Evolutionary conservation across 2,888 invertebrate species (phyloP), one percentile per base, ranked within the genome.

Genomic region (Steinernema hermaphroditum): DNA sequence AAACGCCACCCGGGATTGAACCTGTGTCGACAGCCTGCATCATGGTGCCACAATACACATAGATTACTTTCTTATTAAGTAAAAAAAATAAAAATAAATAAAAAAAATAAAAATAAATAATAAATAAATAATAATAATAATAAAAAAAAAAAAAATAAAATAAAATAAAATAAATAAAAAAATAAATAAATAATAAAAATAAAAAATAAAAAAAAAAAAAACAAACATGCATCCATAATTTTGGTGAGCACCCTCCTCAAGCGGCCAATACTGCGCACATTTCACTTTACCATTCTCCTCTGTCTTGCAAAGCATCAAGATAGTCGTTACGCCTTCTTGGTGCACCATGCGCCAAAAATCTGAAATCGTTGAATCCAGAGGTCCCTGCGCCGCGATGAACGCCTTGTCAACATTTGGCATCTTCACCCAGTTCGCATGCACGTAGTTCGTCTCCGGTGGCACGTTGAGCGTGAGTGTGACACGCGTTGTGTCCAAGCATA

Each of bases 391-490:
- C 0, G 74, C 75, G 50, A 78, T 77, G 50, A 74, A 78, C 1
- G 24, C 12, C 1, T 74, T 41, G n/a, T 78, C 76, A 27, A 76
- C 72, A 16, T 57, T 70, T 2, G 74, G 72, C 70, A 77, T 71
- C 37, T 73, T 75, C 19, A 77, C 69, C 46, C 71, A 74, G 57
- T 77, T 77, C 24, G 78, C 78, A 43, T 78, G 78, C 34, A 78
- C 77, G 50, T 78, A 78, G 72, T 78, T 77, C 14, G 49, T 34
- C 34, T 75, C 73, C 0, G 68, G 37, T 2, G 70, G 73, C 12
- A 49, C 71, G 27, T 75, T 71, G n/a, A 43, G 32, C 9, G 22
- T 62, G 32, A 78, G 62, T 6, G 69, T 44, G 8, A 78, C 77
- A 0, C 78, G 71, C 0, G 73, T 75, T 41, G 69, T 74, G 72